phyloP scores from a whole-genome alignment of 2,797 vertebrate genomes.

The Sebastes steindachneri region DNA sequence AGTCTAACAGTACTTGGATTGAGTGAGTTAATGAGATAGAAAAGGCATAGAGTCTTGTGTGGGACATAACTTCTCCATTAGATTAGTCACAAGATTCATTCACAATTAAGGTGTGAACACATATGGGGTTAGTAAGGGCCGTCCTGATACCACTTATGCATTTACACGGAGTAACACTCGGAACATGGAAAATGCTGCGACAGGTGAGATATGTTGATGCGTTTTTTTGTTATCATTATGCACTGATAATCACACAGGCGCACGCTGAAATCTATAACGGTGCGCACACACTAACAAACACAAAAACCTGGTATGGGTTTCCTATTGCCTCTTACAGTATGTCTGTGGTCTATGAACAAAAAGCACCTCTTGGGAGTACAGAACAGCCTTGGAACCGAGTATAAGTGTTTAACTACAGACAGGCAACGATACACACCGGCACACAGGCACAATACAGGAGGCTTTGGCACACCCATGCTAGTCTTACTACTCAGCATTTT shows the following conservation, averaged over 20 bases:
- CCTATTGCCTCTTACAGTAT: conserved; percentile 73
- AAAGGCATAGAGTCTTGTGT: conserved; percentile 68
- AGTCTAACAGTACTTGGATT: conserved; percentile 65
- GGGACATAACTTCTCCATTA: conserved; percentile 39
- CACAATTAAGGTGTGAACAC: conserved; percentile 54
- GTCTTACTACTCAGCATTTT: conserved; percentile 75
- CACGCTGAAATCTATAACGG: conserved; percentile 29
- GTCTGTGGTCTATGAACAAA: conserved; percentile 57
- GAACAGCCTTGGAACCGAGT: conserved; percentile 63
- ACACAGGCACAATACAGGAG: conserved; percentile 81
- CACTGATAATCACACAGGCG: conserved; percentile 28
- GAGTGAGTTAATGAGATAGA: conserved; percentile 54
- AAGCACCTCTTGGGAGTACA: conserved; percentile 67
- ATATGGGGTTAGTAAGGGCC: conserved; percentile 50
- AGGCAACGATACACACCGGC: conserved; percentile 70
- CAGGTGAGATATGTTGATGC: conserved; percentile 32
- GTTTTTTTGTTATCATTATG: conserved; percentile 22
- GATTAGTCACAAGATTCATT: conserved; percentile 58
- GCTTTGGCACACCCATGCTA: conserved; percentile 83
- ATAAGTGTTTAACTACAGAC: conserved; percentile 69
- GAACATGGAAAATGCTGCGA: conserved; percentile 43
- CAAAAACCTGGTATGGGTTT: conserved; percentile 64
- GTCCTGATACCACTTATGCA: conserved; percentile 55
- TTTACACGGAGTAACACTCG: conserved; percentile 55
- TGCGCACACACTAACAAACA: conserved; percentile 32